phyloP scores from a whole-genome alignment of 2,797 vertebrate genomes.

The Gouania willdenowi region DNA sequence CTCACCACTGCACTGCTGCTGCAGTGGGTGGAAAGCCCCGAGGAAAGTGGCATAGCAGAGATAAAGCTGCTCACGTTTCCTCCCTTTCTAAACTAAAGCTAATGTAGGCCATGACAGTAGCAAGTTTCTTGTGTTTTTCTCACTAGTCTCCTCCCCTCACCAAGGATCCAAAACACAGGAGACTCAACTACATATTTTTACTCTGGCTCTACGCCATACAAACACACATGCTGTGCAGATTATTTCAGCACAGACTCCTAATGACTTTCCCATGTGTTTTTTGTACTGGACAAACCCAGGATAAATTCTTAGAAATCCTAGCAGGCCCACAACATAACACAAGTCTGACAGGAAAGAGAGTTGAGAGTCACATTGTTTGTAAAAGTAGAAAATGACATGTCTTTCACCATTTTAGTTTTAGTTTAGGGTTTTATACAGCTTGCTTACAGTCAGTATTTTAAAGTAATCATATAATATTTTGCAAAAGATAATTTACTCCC shows the following conservation, averaged over 20 bases:
- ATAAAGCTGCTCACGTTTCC: conserved; percentile 17
- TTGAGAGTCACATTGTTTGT: too few species aligned
- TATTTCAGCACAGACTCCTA: background rate
- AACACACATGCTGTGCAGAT: background rate
- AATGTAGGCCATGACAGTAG: conserved; percentile 13
- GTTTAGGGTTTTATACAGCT: too few species aligned
- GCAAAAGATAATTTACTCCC: too few species aligned
- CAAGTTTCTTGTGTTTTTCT: conserved; percentile 31
- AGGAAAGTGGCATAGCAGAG: conserved; percentile 15
- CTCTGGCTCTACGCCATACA: background rate
- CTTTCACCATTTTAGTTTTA: too few species aligned
- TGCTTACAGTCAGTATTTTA: too few species aligned
- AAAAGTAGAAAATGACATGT: too few species aligned
- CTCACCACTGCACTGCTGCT: background rate
- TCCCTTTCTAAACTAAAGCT: background rate
- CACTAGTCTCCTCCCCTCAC: conserved; percentile 23
- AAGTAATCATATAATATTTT: too few species aligned
- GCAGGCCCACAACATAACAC: too few species aligned
- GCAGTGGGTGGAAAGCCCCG: conserved; percentile 5
- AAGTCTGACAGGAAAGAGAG: too few species aligned
- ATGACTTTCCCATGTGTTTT: too few species aligned
- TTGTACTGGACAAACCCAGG: too few species aligned
- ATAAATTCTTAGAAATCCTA: too few species aligned
- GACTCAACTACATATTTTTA: background rate
- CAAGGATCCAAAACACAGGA: conserved; percentile 1